Base-by-base conservation (phyloP, 1,140 invertebrate genomes). In the Acromyrmex echinatior region DNA sequence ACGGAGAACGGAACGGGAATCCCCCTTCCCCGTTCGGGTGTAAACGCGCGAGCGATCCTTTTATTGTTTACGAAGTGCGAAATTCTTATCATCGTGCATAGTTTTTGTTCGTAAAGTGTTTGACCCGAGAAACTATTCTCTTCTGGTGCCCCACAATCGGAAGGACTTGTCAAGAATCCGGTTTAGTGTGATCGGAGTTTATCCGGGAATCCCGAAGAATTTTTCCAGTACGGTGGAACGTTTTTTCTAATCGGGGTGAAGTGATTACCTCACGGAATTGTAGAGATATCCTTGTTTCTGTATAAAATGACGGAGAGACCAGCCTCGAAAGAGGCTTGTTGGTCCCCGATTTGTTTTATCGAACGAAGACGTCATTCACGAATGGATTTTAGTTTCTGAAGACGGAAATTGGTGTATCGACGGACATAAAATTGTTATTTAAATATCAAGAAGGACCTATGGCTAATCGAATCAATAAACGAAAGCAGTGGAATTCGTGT, bases 361-460 rank as follows among this genome's bases (percentile, higher is more conserved):
- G 18, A 74, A 35, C 28, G 60, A n/a, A 45, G 12, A 49, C 53
- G 45, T 45, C 56, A 76, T 12, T 74, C 45, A n/a, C 60, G 39
- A 1, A 63, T 84, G 45, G 56, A 84, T 84, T 84, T 74, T 74
- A 49, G 39, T 74, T 74, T 63, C 4, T 74, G 45, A 74, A 76
- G 56, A 60, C 39, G 28, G 10, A 73, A 81, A 10, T 71, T 74
- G 18, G 25, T 82, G 25, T 49, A 39, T 49, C 9, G 53, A 51
- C 14, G 35, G 18, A 45, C 7, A 31, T 25, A 60, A 35, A 53
- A 35, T 62, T 31, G 45, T 51, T 62, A 31, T 73, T 74, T 71
- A 1, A 16, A 21, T 16, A 51, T 31, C 12, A 74, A 62, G 7
- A 31, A 56, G n/a, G 39, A 60, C 18, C 45, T 16, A 80, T 53